phyloP scores from a whole-genome alignment of 2,797 vertebrate genomes.

The Gobio occitaniae region DNA sequence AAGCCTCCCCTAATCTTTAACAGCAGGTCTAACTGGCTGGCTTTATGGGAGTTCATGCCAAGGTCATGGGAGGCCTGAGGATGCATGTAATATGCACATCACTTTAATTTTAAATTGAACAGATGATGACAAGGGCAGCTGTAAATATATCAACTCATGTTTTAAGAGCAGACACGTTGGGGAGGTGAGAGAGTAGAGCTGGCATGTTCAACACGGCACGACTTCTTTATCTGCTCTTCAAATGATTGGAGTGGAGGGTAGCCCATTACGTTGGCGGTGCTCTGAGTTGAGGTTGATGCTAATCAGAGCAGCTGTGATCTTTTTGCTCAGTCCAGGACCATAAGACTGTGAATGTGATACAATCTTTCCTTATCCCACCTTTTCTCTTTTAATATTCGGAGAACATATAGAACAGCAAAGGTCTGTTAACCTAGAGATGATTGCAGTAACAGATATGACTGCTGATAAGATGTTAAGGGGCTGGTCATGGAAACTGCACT shows the following conservation, averaged over 20 bases:
- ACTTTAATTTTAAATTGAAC: constrained; percentile 14
- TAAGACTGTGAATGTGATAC: constrained; percentile 42
- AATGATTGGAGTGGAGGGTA: constrained; percentile 63
- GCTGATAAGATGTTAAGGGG: constrained; percentile 27
- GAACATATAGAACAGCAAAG: constrained; percentile 37
- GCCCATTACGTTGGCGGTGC: constrained; percentile 51
- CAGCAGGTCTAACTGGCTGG: constrained; percentile 22
- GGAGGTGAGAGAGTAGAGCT: constrained; percentile 30
- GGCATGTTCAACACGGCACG: constrained; percentile 34
- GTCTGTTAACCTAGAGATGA: constrained; percentile 30
- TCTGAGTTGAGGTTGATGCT: constrained; percentile 58
- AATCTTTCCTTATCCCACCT: constrained; percentile 25
- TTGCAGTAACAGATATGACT: constrained; percentile 42
- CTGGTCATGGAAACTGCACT: constrained; percentile 21
- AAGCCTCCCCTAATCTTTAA: constrained; percentile 26
- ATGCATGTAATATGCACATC: constrained; percentile 36
- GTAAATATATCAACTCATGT: constrained; percentile 34
- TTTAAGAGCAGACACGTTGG: constrained; percentile 7
- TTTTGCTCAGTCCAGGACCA: constrained; percentile 36
- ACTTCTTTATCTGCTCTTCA: constrained; percentile 58
- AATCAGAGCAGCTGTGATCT: constrained; percentile 55
- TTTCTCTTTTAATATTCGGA: constrained; percentile 34
- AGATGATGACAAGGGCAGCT: constrained; percentile 4
- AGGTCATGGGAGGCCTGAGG: constrained; percentile 20
- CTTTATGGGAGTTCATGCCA: constrained; percentile 30